Percentiles rank a stretch among this genome's conserved stretches.
Conservation (phyloP, 30 jellyfish, hydroid and myxozoan genomes). For the Rhopilema esculentum region DNA sequence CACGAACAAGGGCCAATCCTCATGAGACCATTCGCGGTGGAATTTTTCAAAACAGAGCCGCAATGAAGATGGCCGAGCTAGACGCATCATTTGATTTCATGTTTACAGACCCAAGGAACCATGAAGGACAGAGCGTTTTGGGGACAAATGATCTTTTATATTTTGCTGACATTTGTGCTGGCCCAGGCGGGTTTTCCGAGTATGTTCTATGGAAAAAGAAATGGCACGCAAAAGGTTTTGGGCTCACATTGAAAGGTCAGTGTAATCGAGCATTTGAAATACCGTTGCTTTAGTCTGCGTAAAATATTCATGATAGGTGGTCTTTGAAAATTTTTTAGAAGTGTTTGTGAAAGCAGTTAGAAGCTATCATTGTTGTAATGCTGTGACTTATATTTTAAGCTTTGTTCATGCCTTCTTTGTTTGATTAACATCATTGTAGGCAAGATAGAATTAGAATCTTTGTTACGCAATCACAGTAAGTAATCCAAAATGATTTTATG, state of each 20-base stretch:
- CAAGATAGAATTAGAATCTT: no score
- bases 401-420: no score
- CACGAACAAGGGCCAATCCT: constrained; percentile 93
- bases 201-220: constrained; percentile 92
- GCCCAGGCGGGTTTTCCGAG: constrained; percentile 99
- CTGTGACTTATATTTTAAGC: no score
- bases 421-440: no score
- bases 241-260: constrained; percentile 79
- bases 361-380: no score
- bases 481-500: no score
- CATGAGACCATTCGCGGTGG: constrained; percentile 96
- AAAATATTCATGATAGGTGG: no score
- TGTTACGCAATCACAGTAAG: no score
- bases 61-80: constrained; percentile 98
- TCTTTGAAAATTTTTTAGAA: no score
- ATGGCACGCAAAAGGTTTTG: constrained; percentile 96
- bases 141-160: constrained; percentile 69
- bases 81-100: constrained; percentile 92
- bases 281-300: no score
- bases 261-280: no score
- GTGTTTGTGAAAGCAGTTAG: no score
- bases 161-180: constrained; percentile 99
- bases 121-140: constrained; percentile 28
- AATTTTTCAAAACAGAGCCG: constrained; percentile 96
- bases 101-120: constrained; percentile 84